Conservation (phyloP, 1,140 invertebrate species). For the Neodiprion pinetum region DNA sequence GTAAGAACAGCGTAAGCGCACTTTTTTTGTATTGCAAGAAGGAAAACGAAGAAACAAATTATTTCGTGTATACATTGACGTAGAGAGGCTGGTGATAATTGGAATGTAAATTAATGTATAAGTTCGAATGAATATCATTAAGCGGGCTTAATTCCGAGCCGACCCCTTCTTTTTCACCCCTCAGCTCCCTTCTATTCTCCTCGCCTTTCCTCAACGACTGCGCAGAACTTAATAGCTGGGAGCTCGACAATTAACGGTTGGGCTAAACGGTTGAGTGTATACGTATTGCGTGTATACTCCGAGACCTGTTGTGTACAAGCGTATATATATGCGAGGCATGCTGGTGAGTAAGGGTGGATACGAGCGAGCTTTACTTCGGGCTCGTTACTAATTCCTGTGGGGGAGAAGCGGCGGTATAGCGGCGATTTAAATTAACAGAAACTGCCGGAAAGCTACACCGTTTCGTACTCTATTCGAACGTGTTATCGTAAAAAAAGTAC, state of each 20-base stretch:
- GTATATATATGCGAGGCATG: too few relatives aligned
- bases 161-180: too few relatives aligned
- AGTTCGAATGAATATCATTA: conserved; percentile 13
- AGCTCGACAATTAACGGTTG: conserved; percentile 15
- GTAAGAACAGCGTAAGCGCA: not conserved
- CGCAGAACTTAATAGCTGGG: not conserved
- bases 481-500: too few relatives aligned
- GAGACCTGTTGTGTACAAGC: too few relatives aligned
- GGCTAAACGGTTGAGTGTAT: conserved; percentile 1
- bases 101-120: conserved; percentile 14
- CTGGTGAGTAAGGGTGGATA: not conserved
- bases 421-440: too few relatives aligned
- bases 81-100: not conserved
- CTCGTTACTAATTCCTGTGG: conserved; percentile 15
- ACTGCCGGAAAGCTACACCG: too few relatives aligned
- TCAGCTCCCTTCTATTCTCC: too few relatives aligned
- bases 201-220: not conserved
- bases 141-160: conserved; percentile 4
- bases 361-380: not conserved
- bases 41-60: not conserved
- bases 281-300: too few relatives aligned
- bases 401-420: too few relatives aligned
- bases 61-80: conserved; percentile 24
- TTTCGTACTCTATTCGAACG: too few relatives aligned
- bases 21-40: conserved; percentile 3